Evolutionary conservation across 2,888 invertebrate species (phyloP).

Genomic region (Synergus gifuensis): DNA sequence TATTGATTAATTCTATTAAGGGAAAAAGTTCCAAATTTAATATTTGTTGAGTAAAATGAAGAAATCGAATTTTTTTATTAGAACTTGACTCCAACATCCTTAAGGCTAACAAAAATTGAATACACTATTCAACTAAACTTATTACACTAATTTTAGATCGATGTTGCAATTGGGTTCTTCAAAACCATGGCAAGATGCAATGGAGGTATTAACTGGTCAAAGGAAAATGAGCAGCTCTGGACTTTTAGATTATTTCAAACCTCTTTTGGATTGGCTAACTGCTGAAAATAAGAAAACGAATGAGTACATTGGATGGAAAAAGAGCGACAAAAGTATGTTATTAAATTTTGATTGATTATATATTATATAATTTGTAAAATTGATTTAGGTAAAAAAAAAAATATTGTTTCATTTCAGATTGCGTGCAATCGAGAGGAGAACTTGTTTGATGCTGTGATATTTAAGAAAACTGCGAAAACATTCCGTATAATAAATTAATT

Average conservation of each 20-base stretch:
- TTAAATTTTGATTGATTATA: neutral
- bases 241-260: slow-evolving; percentile 89
- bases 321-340: slow-evolving; percentile 59
- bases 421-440: slow-evolving; percentile 42
- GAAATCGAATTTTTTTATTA: too few species aligned
- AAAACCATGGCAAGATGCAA: slow-evolving; percentile 89
- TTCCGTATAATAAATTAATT: neutral
- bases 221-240: slow-evolving; percentile 87
- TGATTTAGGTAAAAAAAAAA: neutral
- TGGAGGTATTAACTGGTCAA: slow-evolving; percentile 88
- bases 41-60: too few species aligned
- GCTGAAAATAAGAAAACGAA: slow-evolving; percentile 86
- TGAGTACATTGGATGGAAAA: slow-evolving; percentile 90
- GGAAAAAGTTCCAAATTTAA: too few species aligned
- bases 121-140: too few species aligned
- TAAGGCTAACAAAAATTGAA: too few species aligned
- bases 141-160: slow-evolving; percentile 71
- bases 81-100: too few species aligned
- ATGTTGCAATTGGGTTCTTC: slow-evolving; percentile 85
- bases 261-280: slow-evolving; percentile 86
- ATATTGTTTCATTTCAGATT: slow-evolving; percentile 29
- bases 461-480: neutral
- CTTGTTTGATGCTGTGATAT: slow-evolving; percentile 25
- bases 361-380: neutral
- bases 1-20: too few species aligned